Percentiles rank a stretch among this genome's conserved stretches.
Evolutionary conservation across 2,888 invertebrate species (phyloP).

Genomic region (Yponomeuta plumbellus): DNA sequence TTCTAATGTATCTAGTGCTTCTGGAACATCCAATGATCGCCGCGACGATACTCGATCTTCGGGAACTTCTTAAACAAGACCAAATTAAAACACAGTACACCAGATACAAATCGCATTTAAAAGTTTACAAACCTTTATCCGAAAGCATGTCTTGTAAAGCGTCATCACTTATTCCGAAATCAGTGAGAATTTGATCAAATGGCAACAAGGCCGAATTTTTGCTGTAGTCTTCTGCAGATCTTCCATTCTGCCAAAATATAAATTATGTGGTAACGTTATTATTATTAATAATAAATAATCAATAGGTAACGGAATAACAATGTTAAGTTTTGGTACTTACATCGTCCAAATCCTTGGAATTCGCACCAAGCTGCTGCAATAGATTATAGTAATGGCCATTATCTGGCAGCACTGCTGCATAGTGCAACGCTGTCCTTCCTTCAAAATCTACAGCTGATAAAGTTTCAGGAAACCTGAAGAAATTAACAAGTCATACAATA

Average conservation of each 20-base stretch:
- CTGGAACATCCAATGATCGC: constrained; percentile 81
- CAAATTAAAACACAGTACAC: constrained; percentile 17
- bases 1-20: constrained; percentile 83
- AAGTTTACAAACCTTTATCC: constrained; percentile 82
- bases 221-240: constrained; percentile 87
- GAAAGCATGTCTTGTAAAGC: constrained; percentile 81
- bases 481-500: constrained; percentile 4
- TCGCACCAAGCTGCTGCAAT: constrained; percentile 89
- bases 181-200: constrained; percentile 80
- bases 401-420: constrained; percentile 88
- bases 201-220: constrained; percentile 81
- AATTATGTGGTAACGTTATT: constrained; percentile 12
- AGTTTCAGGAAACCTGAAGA: constrained; percentile 88
- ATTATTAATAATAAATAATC: neutral
- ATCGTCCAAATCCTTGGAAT: constrained; percentile 88
- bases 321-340: constrained; percentile 73
- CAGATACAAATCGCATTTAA: neutral
- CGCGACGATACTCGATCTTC: constrained; percentile 85
- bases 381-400: constrained; percentile 93
- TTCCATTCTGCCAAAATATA: constrained; percentile 78
- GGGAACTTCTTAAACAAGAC: constrained; percentile 75
- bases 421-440: constrained; percentile 91
- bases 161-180: constrained; percentile 82
- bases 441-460: constrained; percentile 86
- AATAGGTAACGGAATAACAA: neutral